phyloP scores from a whole-genome alignment of 2,797 vertebrate species.

The Lacerta bilineata region DNA sequence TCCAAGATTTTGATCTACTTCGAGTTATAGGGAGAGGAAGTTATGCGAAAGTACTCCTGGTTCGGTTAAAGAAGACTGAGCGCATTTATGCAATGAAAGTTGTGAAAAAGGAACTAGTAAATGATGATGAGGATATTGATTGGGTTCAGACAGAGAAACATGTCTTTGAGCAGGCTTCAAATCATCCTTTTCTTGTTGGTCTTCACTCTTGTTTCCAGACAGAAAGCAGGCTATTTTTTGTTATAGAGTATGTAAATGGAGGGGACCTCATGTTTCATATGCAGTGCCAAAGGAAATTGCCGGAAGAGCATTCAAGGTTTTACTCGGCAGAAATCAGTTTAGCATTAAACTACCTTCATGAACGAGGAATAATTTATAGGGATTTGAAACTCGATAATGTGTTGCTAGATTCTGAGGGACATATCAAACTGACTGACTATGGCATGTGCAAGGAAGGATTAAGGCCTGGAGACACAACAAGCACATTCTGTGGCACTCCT shows the following conservation, averaged over 20 bases:
- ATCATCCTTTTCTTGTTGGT: constrained; percentile 98
- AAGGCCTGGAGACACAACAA: constrained; percentile 97
- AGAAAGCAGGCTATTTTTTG: constrained; percentile 98
- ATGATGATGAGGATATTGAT: constrained; percentile 90
- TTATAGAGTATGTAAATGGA: constrained; percentile 98
- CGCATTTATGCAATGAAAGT: no score
- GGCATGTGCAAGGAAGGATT: constrained; percentile 99
- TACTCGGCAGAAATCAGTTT: constrained; percentile 99
- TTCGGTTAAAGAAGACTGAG: no score
- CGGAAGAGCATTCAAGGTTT: constrained; percentile 98
- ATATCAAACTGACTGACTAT: constrained; percentile 99
- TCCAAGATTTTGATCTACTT: no score
- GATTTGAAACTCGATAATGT: constrained; percentile 99
- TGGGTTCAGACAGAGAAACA: constrained; percentile 99
- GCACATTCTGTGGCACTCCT: constrained; percentile 98
- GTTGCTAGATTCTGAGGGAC: constrained; percentile 97
- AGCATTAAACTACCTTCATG: constrained; percentile 98
- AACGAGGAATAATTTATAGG: constrained; percentile 98
- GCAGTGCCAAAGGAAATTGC: constrained; percentile 98
- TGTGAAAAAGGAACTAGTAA: no score
- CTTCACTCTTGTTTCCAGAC: constrained; percentile 99
- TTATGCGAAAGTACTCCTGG: no score
- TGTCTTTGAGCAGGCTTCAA: constrained; percentile 98
- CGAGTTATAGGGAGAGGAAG: no score
- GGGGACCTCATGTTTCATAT: constrained; percentile 99